Conservation (phyloP, 2,113 vertebrate species). For the Xyrauchen texanus region DNA sequence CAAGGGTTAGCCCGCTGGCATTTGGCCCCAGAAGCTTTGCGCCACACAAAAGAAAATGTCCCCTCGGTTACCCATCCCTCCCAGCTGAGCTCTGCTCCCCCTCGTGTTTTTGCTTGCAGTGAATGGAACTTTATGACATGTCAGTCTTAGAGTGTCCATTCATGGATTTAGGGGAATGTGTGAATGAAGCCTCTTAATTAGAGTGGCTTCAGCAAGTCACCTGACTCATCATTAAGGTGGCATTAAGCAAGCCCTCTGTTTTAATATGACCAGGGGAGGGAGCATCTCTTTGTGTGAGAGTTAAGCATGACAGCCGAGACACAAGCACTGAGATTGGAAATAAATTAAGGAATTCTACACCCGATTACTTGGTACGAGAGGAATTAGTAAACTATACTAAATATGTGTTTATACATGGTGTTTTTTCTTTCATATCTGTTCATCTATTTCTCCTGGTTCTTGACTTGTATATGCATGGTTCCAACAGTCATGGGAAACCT, state of each 20-base stretch:
- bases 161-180: constrained; percentile 86
- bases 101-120: constrained; percentile 75
- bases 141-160: constrained; percentile 87
- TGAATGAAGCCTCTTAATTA: constrained; percentile 77
- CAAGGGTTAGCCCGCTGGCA: constrained; percentile 80
- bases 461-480: too few species aligned
- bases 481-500: too few species aligned
- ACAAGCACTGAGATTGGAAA: neutral
- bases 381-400: neutral
- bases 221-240: constrained; percentile 71
- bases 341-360: neutral
- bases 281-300: constrained; percentile 39
- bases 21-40: constrained; percentile 81
- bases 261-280: constrained; percentile 47
- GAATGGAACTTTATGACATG: constrained; percentile 95
- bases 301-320: constrained; percentile 12
- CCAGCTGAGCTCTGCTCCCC: constrained; percentile 60
- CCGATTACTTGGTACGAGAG: too few species aligned
- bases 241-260: constrained; percentile 66
- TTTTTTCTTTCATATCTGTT: neutral
- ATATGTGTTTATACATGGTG: neutral
- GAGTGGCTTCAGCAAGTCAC: constrained; percentile 51
- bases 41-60: constrained; percentile 79
- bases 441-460: too few species aligned
- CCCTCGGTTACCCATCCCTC: constrained; percentile 77